phyloP scores from a whole-genome alignment of 53 echinoderm and acorn worm species.

The Echinometra lucunter region DNA sequence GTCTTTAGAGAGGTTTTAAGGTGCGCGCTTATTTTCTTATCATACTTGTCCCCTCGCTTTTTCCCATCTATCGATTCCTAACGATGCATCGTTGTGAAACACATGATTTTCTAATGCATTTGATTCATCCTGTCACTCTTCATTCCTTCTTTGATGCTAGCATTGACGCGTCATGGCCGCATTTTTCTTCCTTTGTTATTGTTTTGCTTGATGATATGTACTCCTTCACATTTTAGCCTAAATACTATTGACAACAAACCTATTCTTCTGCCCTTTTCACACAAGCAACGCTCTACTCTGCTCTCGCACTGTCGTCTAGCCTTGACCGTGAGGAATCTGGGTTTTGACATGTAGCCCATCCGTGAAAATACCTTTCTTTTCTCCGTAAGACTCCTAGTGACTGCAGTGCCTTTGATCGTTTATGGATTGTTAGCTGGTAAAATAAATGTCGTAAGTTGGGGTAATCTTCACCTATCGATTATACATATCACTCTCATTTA shows the following conservation, averaged over 20 bases:
- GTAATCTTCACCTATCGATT: too few relatives aligned
- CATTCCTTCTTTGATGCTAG: neutral
- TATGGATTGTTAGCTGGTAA: too few relatives aligned
- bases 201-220: neutral
- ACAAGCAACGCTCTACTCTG: neutral
- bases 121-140: neutral
- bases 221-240: neutral
- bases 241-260: too few relatives aligned
- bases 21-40: constrained; percentile 17
- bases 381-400: too few relatives aligned
- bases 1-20: neutral
- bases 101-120: too few relatives aligned
- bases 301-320: neutral
- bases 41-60: constrained; percentile 1
- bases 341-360: too few relatives aligned
- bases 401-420: too few relatives aligned
- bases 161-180: too few relatives aligned
- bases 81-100: neutral
- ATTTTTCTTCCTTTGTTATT: neutral
- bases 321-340: neutral
- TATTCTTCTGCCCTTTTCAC: too few relatives aligned
- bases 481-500: too few relatives aligned
- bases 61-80: neutral
- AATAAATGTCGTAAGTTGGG: too few relatives aligned
- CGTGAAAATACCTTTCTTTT: neutral